These are phyloP conservation scores for Branchipolynoe longqiensis DNA, from an alignment of 2,888 invertebrate species.

Conservation along the genomic window DNA sequence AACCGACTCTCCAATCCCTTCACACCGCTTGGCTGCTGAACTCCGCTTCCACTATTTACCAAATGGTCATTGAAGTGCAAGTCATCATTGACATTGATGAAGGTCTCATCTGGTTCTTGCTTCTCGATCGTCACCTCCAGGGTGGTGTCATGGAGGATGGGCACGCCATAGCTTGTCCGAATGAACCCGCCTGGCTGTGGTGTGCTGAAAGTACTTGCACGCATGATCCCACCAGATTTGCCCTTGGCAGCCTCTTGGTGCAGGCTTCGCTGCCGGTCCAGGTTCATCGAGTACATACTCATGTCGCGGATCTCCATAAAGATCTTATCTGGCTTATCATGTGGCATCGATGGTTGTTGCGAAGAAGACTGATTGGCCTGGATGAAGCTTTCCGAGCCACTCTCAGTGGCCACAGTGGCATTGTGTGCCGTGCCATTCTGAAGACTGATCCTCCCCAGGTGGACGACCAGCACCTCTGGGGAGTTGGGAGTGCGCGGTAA, in stretches of 20 bases:
- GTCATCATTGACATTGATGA: constrained; percentile 68
- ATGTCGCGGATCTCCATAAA: constrained; percentile 85
- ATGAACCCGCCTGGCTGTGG: constrained; percentile 63
- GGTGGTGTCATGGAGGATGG: constrained; percentile 94
- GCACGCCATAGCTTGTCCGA: constrained; percentile 85
- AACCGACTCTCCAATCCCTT: constrained; percentile 71
- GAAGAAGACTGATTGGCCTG: background rate
- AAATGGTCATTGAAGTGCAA: constrained; percentile 30
- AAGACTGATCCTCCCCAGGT: constrained; percentile 92
- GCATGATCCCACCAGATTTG: constrained; percentile 84
- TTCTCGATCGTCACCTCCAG: constrained; percentile 87
- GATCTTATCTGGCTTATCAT: constrained; percentile 56
- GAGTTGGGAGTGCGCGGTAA: constrained; percentile 90
- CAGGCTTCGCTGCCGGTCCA: constrained; percentile 83
- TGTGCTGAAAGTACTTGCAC: constrained; percentile 61
- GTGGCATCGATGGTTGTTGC: background rate
- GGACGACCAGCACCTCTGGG: constrained; percentile 92
- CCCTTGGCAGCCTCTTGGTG: constrained; percentile 83
- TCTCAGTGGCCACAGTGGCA: background rate
- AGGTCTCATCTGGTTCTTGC: constrained; percentile 68
- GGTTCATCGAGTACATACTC: constrained; percentile 91
- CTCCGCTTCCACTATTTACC: background rate
- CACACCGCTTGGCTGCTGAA: background rate
- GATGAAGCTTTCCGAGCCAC: background rate
- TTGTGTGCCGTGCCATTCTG: constrained; percentile 68